phyloP scores from a whole-genome alignment of 92 coral and sea anemone species.

The Phenganax marumi region DNA sequence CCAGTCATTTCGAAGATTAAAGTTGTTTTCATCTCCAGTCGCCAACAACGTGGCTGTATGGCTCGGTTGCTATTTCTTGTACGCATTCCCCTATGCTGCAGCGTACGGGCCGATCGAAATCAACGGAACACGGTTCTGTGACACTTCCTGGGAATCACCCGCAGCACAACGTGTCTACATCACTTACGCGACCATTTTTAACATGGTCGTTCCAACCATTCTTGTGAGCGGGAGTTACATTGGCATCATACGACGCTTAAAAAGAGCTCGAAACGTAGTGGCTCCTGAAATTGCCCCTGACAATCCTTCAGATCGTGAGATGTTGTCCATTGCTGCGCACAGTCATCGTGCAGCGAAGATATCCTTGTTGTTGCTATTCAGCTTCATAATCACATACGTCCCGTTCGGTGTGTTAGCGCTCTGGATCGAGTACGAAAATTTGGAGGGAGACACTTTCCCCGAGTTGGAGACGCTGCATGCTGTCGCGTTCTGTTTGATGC shows the following conservation, averaged over 20 bases:
- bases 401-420: neutral
- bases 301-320: neutral
- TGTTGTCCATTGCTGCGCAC: neutral
- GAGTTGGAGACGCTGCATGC: neutral
- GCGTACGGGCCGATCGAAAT: neutral
- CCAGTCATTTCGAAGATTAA: constrained; percentile 1
- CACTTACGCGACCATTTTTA: neutral
- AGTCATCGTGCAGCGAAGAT: constrained; percentile 23
- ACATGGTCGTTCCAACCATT: neutral
- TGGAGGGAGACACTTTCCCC: neutral
- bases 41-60: constrained; percentile 1
- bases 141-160: neutral
- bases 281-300: neutral
- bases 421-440: neutral
- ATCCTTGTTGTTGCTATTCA: constrained; percentile 3
- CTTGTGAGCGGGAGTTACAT: constrained; percentile 4
- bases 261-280: constrained; percentile 9
- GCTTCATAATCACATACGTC: neutral
- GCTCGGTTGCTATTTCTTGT: neutral
- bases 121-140: neutral
- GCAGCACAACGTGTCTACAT: neutral
- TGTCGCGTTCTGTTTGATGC: constrained; percentile 2
- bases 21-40: constrained; percentile 3
- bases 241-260: constrained; percentile 11
- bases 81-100: constrained; percentile 4